Evolutionary conservation across 53 echinoderm and acorn worm species (phyloP).

Genomic region (Echinarachnius parma): DNA sequence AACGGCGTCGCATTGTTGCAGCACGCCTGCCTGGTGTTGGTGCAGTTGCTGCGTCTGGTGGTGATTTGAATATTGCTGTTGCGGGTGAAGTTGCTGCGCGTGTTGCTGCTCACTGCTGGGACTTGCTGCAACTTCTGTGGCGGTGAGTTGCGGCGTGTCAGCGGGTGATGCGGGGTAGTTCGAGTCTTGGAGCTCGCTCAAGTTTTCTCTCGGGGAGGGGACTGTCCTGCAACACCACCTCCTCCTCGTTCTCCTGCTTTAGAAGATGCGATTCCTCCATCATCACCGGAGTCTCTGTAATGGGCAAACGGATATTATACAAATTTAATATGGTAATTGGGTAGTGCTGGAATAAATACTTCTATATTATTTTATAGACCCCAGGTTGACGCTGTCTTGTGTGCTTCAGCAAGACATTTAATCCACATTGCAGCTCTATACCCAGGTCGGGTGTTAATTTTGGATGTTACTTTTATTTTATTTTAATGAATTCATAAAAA

Average conservation of each 20-base stretch:
- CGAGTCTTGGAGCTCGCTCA: constrained; percentile 10
- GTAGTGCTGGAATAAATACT: too few relatives aligned
- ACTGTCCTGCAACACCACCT: constrained; percentile 14
- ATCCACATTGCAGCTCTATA: too few relatives aligned
- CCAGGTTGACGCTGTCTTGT: too few relatives aligned
- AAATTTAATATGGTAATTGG: too few relatives aligned
- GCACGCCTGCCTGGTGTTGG: constrained; percentile 9
- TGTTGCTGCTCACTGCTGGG: too few relatives aligned
- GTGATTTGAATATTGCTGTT: background rate
- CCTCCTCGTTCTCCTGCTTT: constrained; percentile 40
- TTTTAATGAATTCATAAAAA: too few relatives aligned
- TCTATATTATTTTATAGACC: too few relatives aligned
- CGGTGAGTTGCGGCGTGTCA: constrained; percentile 4
- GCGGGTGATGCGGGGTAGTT: constrained; percentile 13
- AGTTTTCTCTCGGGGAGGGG: background rate
- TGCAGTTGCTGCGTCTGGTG: constrained; percentile 13
- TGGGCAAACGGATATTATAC: too few relatives aligned
- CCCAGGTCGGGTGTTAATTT: too few relatives aligned
- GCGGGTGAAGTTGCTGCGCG: constrained; percentile 14
- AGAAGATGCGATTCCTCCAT: constrained; percentile 35
- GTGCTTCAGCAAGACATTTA: too few relatives aligned
- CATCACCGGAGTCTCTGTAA: too few relatives aligned
- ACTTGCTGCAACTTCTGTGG: background rate
- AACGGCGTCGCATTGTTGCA: background rate
- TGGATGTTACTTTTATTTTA: too few relatives aligned